A percentile compares a stretch with the other conserved stretches of the same genome.
Conservation (phyloP, 2,797 vertebrate species). For the Sebastiscus albofasciatus region DNA sequence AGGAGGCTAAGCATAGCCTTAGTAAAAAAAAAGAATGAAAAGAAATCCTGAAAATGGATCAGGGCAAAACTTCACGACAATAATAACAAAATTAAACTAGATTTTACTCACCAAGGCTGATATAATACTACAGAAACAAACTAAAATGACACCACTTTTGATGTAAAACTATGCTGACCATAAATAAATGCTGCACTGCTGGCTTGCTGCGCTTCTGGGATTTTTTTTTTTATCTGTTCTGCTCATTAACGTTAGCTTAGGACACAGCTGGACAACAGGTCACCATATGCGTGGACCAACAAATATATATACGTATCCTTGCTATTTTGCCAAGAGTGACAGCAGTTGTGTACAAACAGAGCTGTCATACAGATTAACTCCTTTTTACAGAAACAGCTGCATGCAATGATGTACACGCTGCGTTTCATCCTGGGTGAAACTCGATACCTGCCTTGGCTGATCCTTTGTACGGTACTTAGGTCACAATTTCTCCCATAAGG, state of each 20-base stretch:
- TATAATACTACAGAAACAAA: not conserved
- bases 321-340: not conserved
- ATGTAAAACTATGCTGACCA: not conserved
- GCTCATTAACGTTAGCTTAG: slow-evolving; percentile 49
- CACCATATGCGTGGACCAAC: slow-evolving; percentile 51
- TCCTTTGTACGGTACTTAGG: slow-evolving; percentile 37
- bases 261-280: slow-evolving; percentile 54
- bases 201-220: slow-evolving; percentile 15
- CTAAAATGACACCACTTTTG: not conserved
- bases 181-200: slow-evolving; percentile 25
- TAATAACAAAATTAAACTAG: not conserved
- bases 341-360: slow-evolving; percentile 38
- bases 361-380: slow-evolving; percentile 22
- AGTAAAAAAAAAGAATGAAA: not conserved
- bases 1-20: not conserved
- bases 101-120: not conserved
- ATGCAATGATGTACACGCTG: not conserved
- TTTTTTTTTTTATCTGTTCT: slow-evolving; percentile 31
- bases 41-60: not conserved
- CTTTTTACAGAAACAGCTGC: slow-evolving; percentile 3
- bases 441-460: slow-evolving; percentile 26
- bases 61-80: not conserved
- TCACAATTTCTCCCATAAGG: slow-evolving; percentile 30
- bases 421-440: not conserved
- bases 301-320: slow-evolving; percentile 5